These are phyloP conservation scores for Lophotriccus pileatus DNA, from an alignment of 2,797 vertebrate species.

Conservation along the genomic window DNA sequence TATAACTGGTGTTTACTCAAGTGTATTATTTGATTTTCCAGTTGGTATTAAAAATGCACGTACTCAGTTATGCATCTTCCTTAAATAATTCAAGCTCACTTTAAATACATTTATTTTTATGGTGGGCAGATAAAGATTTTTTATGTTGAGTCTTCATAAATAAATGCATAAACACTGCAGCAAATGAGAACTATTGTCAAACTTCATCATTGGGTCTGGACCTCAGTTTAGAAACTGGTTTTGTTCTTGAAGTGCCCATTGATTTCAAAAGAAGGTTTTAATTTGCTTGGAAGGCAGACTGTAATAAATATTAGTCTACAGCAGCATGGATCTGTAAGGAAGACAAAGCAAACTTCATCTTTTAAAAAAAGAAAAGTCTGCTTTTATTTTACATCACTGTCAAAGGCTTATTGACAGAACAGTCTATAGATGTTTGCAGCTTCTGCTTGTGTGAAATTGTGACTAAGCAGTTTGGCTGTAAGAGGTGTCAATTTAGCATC, in stretches of 20 bases:
- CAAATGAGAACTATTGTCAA: neutral
- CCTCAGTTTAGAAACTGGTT: neutral
- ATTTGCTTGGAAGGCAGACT: neutral
- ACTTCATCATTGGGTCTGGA: neutral
- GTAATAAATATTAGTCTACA: neutral
- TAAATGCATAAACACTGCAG: neutral
- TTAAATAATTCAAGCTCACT: neutral
- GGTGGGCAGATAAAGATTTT: neutral
- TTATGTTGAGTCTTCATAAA: neutral
- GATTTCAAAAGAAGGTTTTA: neutral
- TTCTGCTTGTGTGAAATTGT: neutral
- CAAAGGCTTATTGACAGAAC: neutral
- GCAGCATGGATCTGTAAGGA: neutral
- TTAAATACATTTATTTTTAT: neutral
- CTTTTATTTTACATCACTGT: neutral
- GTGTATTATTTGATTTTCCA: neutral
- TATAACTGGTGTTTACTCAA: neutral
- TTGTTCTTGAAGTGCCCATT: neutral
- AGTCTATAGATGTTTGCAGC: neutral
- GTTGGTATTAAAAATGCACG: neutral
- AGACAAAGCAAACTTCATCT: neutral
- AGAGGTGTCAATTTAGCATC: neutral
- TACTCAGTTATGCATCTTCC: neutral
- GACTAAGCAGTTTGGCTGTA: neutral
- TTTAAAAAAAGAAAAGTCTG: neutral